Evolutionary conservation across 2,113 vertebrate species (phyloP), one percentile per base, ranked within the genome.

Genomic region (Podiceps cristatus): DNA sequence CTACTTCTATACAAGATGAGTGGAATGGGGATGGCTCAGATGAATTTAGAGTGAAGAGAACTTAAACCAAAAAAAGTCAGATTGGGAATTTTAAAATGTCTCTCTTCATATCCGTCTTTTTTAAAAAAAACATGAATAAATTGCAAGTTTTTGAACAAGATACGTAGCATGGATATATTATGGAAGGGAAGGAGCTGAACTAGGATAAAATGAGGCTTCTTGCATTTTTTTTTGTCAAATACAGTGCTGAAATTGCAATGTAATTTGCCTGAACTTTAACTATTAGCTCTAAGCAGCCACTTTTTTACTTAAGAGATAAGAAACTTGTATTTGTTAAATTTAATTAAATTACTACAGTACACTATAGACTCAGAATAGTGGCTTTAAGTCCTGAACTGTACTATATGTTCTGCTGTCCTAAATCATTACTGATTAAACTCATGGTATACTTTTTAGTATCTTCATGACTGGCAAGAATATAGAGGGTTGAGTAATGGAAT

Each of bases 331-430:
- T 67, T 89, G 12, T 58, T 74, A 29, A 64, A 13, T 31, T 35
- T 28, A 72, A 81, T 59, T 84, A 35, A 75, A 95, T 71, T 44
- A 47, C 42, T 87, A 8, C 52, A 55, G 52, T 69, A 37, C 52
- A 35, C 17, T 74, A 11, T 64, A 79, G 66, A 42, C 33, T 81
- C 22, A 31, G 60, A 78, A 40, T 63, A 74, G 22, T 90, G 29
- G 66, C 68, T 75, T 67, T 50, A 71, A 81, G 62, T 95, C 96
- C 95, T 94, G 93, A 95, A 96, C 77, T 96, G 20, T 76, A 58
- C 62, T 72, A 50, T 95, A 90, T 95, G 93, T 97, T 96, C 87
- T 97, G 95, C 85, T 86, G 22, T 94, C 63, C 42, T 56, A 73
- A 94, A 86, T 93, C 58, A 44, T 63, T 78, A 66, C 69, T 53